Percentiles rank a stretch among this genome's conserved stretches.
Evolutionary conservation across 2,113 vertebrate species (phyloP).

Genomic region (Chelonoidis abingdonii): DNA sequence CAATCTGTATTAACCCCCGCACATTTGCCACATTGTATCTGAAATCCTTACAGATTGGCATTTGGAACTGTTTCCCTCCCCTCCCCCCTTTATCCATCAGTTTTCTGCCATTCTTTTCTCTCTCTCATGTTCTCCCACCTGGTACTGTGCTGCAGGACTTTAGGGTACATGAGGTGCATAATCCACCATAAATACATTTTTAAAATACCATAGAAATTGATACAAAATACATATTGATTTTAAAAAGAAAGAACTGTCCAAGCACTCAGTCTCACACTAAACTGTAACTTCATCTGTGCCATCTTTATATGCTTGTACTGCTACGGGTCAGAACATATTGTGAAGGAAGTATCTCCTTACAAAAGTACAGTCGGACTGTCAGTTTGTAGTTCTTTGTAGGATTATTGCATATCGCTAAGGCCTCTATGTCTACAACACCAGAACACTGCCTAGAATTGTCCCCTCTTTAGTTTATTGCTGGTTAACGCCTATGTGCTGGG

Average conservation of each 20-base stretch:
- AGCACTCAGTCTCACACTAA: constrained; percentile 64
- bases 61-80: constrained; percentile 21
- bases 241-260: constrained; percentile 60
- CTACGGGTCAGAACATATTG: constrained; percentile 48
- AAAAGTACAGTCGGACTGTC: constrained; percentile 14
- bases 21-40: not conserved
- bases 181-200: constrained; percentile 62
- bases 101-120: constrained; percentile 33
- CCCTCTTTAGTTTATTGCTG: not conserved
- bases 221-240: constrained; percentile 50
- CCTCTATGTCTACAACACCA: not conserved
- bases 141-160: constrained; percentile 57
- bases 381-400: not conserved
- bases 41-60: constrained; percentile 37
- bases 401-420: rapidly evolving
- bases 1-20: constrained; percentile 45
- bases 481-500: not conserved
- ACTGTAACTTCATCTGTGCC: constrained; percentile 55
- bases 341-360: constrained; percentile 38
- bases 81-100: not conserved
- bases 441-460: not conserved
- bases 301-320: constrained; percentile 21
- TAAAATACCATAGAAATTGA: constrained; percentile 49
- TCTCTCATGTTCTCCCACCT: constrained; percentile 37
- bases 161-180: constrained; percentile 66